Evolutionary conservation across 1,140 invertebrate genomes (phyloP).

Genomic region (Cotesia chilonis): DNA sequence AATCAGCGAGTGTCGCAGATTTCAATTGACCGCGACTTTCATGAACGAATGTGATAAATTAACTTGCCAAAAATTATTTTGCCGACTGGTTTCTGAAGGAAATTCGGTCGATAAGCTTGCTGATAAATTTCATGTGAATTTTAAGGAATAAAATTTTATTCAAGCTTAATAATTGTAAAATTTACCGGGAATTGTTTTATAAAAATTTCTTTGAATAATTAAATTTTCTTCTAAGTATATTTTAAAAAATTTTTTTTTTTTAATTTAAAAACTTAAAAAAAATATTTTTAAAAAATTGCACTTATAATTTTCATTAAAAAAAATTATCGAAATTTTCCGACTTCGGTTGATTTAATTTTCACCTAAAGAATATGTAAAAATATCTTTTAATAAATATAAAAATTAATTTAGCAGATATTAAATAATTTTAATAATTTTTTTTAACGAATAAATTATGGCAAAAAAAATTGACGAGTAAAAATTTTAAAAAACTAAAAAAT

Average conservation of each 20-base stretch:
- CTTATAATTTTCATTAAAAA: no score
- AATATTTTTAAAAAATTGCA: background rate
- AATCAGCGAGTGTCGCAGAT: slow-evolving; percentile 52
- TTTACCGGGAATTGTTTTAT: background rate
- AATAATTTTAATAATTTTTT: no score
- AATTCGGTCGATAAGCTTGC: background rate
- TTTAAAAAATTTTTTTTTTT: background rate
- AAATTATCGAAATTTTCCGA: no score
- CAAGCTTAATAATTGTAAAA: background rate
- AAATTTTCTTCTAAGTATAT: background rate
- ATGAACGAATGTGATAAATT: slow-evolving; percentile 42
- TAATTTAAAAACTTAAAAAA: background rate
- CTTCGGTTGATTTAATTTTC: no score
- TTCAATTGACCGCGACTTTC: slow-evolving; percentile 47
- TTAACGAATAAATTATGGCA: no score
- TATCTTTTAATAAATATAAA: no score
- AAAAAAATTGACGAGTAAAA: background rate
- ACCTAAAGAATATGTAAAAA: no score
- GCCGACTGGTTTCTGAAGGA: background rate
- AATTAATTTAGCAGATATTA: no score
- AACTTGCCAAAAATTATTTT: slow-evolving; percentile 41
- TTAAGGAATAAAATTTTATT: background rate
- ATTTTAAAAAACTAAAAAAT: no score
- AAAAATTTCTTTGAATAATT: background rate
- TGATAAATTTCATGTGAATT: background rate